Evolutionary conservation across 2,888 invertebrate genomes (phyloP), one percentile per base, ranked within the genome.

Genomic region (Lasioglossum lativentre): DNA sequence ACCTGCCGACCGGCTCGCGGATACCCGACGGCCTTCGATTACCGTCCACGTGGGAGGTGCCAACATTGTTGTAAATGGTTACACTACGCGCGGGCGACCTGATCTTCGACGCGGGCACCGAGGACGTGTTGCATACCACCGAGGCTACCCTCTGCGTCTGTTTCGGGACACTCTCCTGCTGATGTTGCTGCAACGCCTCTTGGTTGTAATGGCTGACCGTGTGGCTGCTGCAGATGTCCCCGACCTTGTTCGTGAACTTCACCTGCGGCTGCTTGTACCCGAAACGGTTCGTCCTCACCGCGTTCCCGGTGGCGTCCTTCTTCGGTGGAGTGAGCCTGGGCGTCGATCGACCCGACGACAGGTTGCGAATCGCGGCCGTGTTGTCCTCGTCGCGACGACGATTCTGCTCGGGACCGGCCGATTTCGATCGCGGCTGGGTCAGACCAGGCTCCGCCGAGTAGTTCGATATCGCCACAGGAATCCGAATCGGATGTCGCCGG

Each of bases 201-300:
- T 96, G 96, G 88, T 96, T 96, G 92, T 96, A 96, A 86, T 93
- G 91, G 38, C 95, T 96, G 95, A 82, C 94, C 95, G 91, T 96
- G 95, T 92, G 93, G 81, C 81, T 96, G 95, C 1, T 95, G 94
- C 90, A 96, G 91, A 97, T 95, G 95, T 97, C 97, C 66, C 96
- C 96, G 78, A 97, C 97, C 95, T 96, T 97, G 92, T 97, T 97
- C 82, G 97, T 96, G 93, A 97, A 96, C 90, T 96, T 96, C n/a
- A 96, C 95, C 91, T 96, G 96, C 6, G 95, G 94, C 94, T 97
- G 97, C 92, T 97, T 96, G 96, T 97, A 98, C 91, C 98, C 98
- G 95, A 98, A 98, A 93, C 98, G 97, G 95, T 97, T 97, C 56
- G 96, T 96, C 86, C 97, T 96, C n/a, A 96, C 92, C 0, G 95